phyloP scores from a whole-genome alignment of 2,113 vertebrate genomes.

The Misgurnus mizolepis region DNA sequence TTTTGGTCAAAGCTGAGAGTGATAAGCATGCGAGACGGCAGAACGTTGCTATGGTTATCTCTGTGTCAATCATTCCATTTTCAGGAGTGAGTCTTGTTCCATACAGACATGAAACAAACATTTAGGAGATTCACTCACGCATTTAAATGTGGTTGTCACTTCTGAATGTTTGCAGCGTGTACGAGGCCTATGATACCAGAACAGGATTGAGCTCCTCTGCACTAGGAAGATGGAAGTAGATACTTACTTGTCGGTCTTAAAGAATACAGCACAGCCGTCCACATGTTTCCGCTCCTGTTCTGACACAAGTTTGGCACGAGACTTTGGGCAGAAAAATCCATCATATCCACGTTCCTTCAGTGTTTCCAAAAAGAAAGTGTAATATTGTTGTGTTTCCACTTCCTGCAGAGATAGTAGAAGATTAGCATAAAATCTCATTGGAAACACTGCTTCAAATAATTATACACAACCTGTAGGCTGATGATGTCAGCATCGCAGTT shows the following conservation, averaged over 20 bases:
- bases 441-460: background rate
- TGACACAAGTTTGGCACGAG: slow-evolving; percentile 98
- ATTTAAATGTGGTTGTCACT: too few relatives aligned
- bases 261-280: slow-evolving; percentile 98
- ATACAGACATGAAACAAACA: too few relatives aligned
- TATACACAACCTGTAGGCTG: slow-evolving; percentile 84
- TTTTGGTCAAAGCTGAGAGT: too few relatives aligned
- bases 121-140: too few relatives aligned
- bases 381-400: slow-evolving; percentile 99
- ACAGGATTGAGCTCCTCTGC: too few relatives aligned
- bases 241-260: slow-evolving; percentile 94
- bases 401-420: slow-evolving; percentile 75
- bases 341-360: slow-evolving; percentile 94
- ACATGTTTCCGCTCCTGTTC: slow-evolving; percentile 98
- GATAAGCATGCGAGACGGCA: too few relatives aligned
- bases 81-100: too few relatives aligned
- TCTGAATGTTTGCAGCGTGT: too few relatives aligned
- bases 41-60: too few relatives aligned
- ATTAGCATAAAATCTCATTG: background rate
- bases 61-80: too few relatives aligned
- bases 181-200: too few relatives aligned
- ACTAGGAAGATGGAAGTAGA: background rate
- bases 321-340: slow-evolving; percentile 98
- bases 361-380: slow-evolving; percentile 92
- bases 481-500: slow-evolving; percentile 97